A percentile compares a stretch with the other conserved stretches of the same genome.
Conservation (phyloP, 2,797 vertebrate genomes). For the Lophius americanus region DNA sequence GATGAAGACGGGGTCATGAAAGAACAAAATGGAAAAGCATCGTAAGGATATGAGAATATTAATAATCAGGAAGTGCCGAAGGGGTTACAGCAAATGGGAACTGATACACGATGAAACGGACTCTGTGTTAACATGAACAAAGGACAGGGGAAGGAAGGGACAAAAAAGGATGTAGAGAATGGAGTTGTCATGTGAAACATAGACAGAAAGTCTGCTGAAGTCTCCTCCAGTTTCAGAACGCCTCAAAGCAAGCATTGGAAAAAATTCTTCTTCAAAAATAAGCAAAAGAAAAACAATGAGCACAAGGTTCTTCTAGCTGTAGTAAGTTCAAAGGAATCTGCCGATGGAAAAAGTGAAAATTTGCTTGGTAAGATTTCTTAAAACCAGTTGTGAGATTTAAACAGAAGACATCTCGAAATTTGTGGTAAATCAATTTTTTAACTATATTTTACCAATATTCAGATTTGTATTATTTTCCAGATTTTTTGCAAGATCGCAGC, state of each 20-base stretch:
- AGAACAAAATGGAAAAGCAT: conserved; percentile 12
- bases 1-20: conserved; percentile 20
- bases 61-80: conserved; percentile 25
- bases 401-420: too few species aligned
- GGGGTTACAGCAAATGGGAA: conserved; percentile 41
- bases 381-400: too few species aligned
- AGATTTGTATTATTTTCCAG: too few species aligned
- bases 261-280: too few species aligned
- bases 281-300: too few species aligned
- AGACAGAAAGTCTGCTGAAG: conserved; percentile 27
- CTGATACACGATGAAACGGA: conserved; percentile 18
- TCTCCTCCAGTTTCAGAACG: conserved; percentile 23
- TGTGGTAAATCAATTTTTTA: too few species aligned
- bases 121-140: conserved; percentile 40
- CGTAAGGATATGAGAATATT: conserved; percentile 2
- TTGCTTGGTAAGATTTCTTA: too few species aligned
- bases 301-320: too few species aligned
- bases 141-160: conserved; percentile 2
- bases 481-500: too few species aligned
- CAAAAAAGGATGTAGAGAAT: conserved; percentile 13
- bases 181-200: conserved; percentile 26
- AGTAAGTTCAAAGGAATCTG: too few species aligned
- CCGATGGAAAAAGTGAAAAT: too few species aligned
- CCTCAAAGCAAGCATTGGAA: not conserved
- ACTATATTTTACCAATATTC: too few species aligned